Conservation (phyloP, 2,888 invertebrate genomes). For the Tachina lurida region DNA sequence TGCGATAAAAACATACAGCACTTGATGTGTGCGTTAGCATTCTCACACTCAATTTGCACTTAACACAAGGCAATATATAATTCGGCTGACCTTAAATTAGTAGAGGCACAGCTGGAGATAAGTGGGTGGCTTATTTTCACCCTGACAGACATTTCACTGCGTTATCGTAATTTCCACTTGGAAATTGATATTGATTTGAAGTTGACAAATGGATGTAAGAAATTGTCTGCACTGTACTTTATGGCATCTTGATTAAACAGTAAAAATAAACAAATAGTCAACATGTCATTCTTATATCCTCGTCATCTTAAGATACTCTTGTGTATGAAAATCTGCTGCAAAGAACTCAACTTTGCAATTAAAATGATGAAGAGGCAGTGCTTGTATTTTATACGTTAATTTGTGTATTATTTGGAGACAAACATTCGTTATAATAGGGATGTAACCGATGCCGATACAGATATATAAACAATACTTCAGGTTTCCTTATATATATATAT, state of each 20-base stretch:
- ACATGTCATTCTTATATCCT: neutral
- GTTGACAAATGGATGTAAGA: neutral
- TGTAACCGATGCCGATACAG: too few relatives aligned
- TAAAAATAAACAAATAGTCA: slow-evolving; percentile 27
- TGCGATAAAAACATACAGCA: neutral
- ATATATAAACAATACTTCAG: too few relatives aligned
- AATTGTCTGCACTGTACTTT: neutral
- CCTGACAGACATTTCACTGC: neutral
- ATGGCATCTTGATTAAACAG: slow-evolving; percentile 1
- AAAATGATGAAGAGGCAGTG: neutral
- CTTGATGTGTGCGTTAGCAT: neutral
- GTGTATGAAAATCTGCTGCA: neutral
- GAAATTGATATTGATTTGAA: neutral
- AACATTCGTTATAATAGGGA: neutral
- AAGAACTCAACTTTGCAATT: slow-evolving; percentile 12
- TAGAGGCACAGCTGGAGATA: neutral
- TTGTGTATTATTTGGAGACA: slow-evolving; percentile 27
- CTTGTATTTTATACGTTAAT: slow-evolving; percentile 37
- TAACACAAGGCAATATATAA: neutral
- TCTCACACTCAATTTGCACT: slow-evolving; percentile 2
- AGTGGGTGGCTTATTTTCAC: neutral
- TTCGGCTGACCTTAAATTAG: neutral
- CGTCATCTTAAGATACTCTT: neutral
- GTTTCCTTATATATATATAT: too few relatives aligned
- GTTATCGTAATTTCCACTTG: neutral